Evolutionary conservation across 2,797 vertebrate species (phyloP).

Genomic region (Odontamblyopus rebecca): DNA sequence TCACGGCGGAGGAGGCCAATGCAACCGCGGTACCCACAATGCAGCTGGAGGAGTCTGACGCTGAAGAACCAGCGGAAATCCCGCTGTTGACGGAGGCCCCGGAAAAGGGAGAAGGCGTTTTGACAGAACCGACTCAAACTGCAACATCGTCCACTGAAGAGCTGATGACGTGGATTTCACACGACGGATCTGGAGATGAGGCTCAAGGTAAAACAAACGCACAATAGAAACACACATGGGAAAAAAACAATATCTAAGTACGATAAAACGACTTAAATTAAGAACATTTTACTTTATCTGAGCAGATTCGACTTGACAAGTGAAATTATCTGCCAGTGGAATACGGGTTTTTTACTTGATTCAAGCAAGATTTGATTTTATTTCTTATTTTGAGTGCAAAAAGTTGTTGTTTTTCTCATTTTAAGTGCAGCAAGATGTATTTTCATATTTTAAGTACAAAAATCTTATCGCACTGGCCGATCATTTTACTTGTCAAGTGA

Average conservation of each 20-base stretch:
- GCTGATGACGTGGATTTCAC: constrained; percentile 33
- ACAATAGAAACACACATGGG: neutral
- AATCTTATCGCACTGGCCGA: too few species aligned
- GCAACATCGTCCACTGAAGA: constrained; percentile 25
- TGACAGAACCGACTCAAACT: constrained; percentile 32
- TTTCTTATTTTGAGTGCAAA: too few species aligned
- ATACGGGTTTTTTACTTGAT: too few species aligned
- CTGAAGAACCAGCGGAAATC: constrained; percentile 19
- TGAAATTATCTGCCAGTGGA: too few species aligned
- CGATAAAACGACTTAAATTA: too few species aligned
- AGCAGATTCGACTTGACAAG: too few species aligned
- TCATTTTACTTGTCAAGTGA: too few species aligned
- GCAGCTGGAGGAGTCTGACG: constrained; percentile 33
- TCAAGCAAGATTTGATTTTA: too few species aligned
- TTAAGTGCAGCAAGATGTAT: too few species aligned
- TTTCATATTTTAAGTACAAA: too few species aligned
- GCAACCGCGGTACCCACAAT: constrained; percentile 24
- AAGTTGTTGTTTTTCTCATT: too few species aligned
- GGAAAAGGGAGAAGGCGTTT: constrained; percentile 19
- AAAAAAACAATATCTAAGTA: neutral
- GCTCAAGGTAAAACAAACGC: constrained; percentile 58
- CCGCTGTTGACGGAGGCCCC: constrained; percentile 38
- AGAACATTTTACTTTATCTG: too few species aligned
- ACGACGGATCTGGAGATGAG: constrained; percentile 65
- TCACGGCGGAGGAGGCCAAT: constrained; percentile 25